phyloP scores from a whole-genome alignment of 92 coral and sea anemone genomes.

The Porites evermanni region DNA sequence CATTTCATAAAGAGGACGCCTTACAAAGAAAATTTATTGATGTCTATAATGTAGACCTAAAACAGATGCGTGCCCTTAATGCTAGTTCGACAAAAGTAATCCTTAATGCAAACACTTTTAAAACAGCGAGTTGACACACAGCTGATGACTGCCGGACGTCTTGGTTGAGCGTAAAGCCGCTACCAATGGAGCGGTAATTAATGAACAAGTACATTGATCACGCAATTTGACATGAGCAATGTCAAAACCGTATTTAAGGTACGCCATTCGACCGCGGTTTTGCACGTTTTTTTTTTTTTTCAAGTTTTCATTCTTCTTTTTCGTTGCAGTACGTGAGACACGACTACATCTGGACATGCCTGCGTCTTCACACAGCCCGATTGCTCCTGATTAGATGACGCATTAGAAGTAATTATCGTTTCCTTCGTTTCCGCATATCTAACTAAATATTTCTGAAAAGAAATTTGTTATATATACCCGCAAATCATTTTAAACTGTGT shows the following conservation, averaged over 20 bases:
- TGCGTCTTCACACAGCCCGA: not conserved
- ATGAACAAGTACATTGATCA: slow-evolving; percentile 26
- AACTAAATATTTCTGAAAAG: slow-evolving; percentile 34
- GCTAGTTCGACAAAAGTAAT: slow-evolving; percentile 5
- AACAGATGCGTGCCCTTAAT: too few relatives aligned
- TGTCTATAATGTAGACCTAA: too few relatives aligned
- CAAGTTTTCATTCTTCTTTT: not conserved
- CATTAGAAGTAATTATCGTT: slow-evolving; percentile 14
- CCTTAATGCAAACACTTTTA: slow-evolving; percentile 13
- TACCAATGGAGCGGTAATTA: slow-evolving; percentile 34
- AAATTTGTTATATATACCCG: slow-evolving; percentile 24
- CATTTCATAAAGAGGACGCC: too few relatives aligned
- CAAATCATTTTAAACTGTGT: slow-evolving; percentile 32
- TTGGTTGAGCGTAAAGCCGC: slow-evolving; percentile 16
- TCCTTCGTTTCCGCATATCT: slow-evolving; percentile 39
- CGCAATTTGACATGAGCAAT: slow-evolving; percentile 24
- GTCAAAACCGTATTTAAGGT: not conserved
- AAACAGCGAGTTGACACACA: not conserved
- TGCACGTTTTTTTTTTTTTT: not conserved
- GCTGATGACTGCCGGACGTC: slow-evolving; percentile 33
- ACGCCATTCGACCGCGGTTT: not conserved
- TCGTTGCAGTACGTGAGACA: not conserved
- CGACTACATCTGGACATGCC: not conserved
- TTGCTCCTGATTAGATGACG: not conserved
- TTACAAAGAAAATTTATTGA: too few relatives aligned